These are phyloP conservation scores for Drosophila auraria DNA, from an alignment of 1,140 invertebrate genomes.

Conservation along the genomic window DNA sequence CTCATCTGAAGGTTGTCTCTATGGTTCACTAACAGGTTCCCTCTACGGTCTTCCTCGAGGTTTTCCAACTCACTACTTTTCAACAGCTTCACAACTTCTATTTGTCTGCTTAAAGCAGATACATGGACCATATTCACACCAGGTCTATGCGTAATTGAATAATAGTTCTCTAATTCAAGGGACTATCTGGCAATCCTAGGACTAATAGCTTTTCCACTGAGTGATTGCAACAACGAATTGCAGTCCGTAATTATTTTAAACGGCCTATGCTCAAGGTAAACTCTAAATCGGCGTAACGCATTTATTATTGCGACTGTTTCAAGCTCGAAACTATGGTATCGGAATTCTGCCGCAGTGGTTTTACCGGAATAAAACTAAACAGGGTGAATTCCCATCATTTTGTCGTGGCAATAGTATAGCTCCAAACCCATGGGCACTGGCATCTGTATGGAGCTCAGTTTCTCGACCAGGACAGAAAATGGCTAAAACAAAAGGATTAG, in stretches of 20 bases:
- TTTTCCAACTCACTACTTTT: background rate
- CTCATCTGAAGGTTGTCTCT: background rate
- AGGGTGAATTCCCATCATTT: background rate
- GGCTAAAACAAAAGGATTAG: background rate
- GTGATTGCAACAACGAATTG: too few species aligned
- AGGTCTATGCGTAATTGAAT: background rate
- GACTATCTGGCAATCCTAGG: too few species aligned
- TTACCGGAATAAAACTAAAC: background rate
- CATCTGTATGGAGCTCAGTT: background rate
- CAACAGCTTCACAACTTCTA: background rate
- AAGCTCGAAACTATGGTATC: background rate
- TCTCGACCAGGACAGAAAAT: background rate
- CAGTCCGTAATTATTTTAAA: too few species aligned
- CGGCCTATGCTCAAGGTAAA: too few species aligned
- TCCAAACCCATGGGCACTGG: background rate
- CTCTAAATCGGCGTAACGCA: too few species aligned
- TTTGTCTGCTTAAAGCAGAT: background rate
- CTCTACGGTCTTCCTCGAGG: background rate
- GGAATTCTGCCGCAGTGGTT: background rate
- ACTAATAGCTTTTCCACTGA: too few species aligned
- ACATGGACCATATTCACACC: background rate
- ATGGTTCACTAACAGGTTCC: background rate
- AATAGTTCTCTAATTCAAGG: too few species aligned
- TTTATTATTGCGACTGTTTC: background rate
- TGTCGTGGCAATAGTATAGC: background rate